Base-by-base conservation (phyloP, 2,888 invertebrate genomes). In the Hydriomena furcata region DNA sequence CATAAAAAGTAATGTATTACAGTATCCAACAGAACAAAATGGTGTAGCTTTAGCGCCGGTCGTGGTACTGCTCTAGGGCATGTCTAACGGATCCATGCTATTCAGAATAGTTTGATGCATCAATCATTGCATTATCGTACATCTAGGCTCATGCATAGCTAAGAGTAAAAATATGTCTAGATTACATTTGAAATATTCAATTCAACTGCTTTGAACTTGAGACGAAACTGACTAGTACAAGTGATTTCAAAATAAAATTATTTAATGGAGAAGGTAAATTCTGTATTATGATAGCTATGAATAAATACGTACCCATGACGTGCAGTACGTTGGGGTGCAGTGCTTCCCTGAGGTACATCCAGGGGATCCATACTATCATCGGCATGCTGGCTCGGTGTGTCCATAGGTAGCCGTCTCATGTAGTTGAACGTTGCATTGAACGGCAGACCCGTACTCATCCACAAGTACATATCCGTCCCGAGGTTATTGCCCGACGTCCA, bases 381-480 rank as follows among this genome's bases (percentile, higher is more conserved):
- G 11, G 90, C 73, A 54, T 86, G 89, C 54, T 91, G 91, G 72
- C 89, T 90, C 11, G 92, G 89, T 50, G 91, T 85, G 55, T 91
- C 91, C 50, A 92, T 81, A 36, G 84, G 76, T 70, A 94, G 91
- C 23, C 90, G 74, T 58, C 89, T 70, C 93, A 96, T 95, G 80
- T 95, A 95, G 83, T 95, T 95, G 82, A 96, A 96, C n/a, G 96
- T 96, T 13, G 95, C 94, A 81, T 97, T 96, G 87, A 96, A 96
- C 24, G 96, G 96, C 52, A 96, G 84, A 7, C 96, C 96, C 24
- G 96, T 95, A 77, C 96, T 96, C 96, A 96, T 96, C 96, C 96
- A 97, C 51, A 96, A 88, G 82, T 95, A 94, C 95, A 96, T 96
- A 71, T 95, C 95, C 8, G 96, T 96, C 24, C 96, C 96, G 50